Conservation (phyloP, 2,797 vertebrate genomes). For the Hippocampus kuda region DNA sequence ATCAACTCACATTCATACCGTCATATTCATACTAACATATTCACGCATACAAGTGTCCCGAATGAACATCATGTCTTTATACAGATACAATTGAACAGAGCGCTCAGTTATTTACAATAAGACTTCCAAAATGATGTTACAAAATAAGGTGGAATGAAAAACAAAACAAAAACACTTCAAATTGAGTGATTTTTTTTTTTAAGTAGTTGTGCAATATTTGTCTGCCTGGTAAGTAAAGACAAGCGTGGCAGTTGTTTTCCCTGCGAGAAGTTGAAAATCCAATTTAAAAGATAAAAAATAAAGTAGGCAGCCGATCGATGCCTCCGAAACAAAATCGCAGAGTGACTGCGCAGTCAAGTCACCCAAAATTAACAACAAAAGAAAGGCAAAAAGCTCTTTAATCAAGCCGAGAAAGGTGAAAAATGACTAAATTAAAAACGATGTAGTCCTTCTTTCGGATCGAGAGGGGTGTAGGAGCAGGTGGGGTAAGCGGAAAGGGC, state of each 20-base stretch:
- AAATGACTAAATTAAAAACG: slow-evolving; percentile 39
- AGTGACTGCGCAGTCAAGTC: slow-evolving; percentile 55
- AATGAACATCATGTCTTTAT: slow-evolving; percentile 61
- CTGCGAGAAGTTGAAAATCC: slow-evolving; percentile 73
- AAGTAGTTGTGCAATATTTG: slow-evolving; percentile 81
- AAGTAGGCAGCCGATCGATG: slow-evolving; percentile 58
- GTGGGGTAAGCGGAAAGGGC: slow-evolving; percentile 18
- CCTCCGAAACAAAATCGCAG: slow-evolving; percentile 57
- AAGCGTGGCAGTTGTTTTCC: slow-evolving; percentile 81
- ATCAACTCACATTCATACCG: not conserved
- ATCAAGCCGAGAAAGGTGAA: slow-evolving; percentile 39
- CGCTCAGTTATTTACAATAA: slow-evolving; percentile 66
- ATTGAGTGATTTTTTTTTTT: slow-evolving; percentile 26
- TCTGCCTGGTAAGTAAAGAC: slow-evolving; percentile 73
- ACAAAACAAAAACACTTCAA: slow-evolving; percentile 59
- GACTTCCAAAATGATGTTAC: slow-evolving; percentile 57
- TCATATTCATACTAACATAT: not conserved
- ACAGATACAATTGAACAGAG: slow-evolving; percentile 66
- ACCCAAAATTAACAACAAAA: slow-evolving; percentile 39
- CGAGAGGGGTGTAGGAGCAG: slow-evolving; percentile 15
- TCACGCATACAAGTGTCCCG: slow-evolving; percentile 43
- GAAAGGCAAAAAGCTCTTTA: slow-evolving; percentile 49
- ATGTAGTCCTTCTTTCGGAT: slow-evolving; percentile 63
- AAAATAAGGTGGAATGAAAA: slow-evolving; percentile 66
- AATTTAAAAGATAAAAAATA: slow-evolving; percentile 64